Percentiles rank a stretch among this genome's conserved stretches.
phyloP scores from a whole-genome alignment of 2,113 vertebrate genomes.

The Brachyhypopomus occidentalis region DNA sequence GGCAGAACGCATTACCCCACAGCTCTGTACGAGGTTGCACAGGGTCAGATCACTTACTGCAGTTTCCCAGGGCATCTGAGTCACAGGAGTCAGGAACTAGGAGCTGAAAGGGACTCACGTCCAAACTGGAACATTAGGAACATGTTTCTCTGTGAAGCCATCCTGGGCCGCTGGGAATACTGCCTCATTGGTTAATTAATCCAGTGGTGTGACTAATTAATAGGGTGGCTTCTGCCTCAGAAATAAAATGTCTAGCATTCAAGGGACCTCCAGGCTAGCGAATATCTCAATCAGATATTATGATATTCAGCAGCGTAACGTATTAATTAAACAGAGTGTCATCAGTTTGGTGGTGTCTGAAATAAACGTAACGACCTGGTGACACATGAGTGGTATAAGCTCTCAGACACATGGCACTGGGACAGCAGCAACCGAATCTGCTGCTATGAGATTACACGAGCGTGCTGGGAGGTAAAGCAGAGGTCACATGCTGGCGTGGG shows the following conservation, averaged over 20 bases:
- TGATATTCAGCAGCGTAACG: slow-evolving; percentile 56
- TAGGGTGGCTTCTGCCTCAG: neutral
- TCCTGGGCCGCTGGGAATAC: neutral
- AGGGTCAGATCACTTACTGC: slow-evolving; percentile 30
- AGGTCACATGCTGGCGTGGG: slow-evolving; percentile 10
- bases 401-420: slow-evolving; percentile 64
- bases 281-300: slow-evolving; percentile 17
- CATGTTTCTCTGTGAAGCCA: slow-evolving; percentile 19
- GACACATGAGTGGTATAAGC: slow-evolving; percentile 73
- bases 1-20: slow-evolving; percentile 39
- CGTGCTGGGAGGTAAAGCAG: slow-evolving; percentile 21
- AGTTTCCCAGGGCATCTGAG: slow-evolving; percentile 40
- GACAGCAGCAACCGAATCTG: slow-evolving; percentile 51
- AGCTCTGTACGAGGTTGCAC: slow-evolving; percentile 9
- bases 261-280: neutral
- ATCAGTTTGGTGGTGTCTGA: slow-evolving; percentile 67
- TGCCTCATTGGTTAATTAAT: neutral
- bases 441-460: slow-evolving; percentile 53
- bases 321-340: slow-evolving; percentile 70
- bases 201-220: neutral
- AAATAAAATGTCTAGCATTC: neutral
- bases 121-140: slow-evolving; percentile 12
- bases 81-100: slow-evolving; percentile 13
- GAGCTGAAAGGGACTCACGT: slow-evolving; percentile 22
- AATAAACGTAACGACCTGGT: slow-evolving; percentile 75